Conservation (phyloP, 2,888 invertebrate species). For the Poecilus cupreus region DNA sequence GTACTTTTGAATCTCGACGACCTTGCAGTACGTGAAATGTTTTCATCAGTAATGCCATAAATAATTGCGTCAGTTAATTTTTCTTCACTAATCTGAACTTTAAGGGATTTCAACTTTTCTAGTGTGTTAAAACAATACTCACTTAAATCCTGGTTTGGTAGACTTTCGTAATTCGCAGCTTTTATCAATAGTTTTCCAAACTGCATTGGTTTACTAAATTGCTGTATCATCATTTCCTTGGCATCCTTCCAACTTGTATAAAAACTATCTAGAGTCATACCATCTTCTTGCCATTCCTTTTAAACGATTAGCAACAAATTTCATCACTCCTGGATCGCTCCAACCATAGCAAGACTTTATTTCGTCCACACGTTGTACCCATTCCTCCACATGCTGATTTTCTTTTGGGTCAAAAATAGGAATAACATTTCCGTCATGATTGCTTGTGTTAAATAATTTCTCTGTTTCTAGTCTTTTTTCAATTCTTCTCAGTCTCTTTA, state of each 20-base stretch:
- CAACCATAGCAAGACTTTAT: neutral
- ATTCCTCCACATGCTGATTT: too few relatives aligned
- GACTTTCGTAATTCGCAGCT: constrained; percentile 58
- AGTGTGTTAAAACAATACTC: constrained; percentile 62
- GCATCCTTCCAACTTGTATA: constrained; percentile 49
- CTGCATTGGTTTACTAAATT: constrained; percentile 26
- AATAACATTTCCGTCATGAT: too few relatives aligned
- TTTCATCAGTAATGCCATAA: constrained; percentile 60
- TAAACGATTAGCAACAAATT: neutral
- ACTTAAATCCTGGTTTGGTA: constrained; percentile 53
- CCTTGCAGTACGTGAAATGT: constrained; percentile 56
- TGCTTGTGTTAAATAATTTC: too few relatives aligned
- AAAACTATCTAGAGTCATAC: constrained; percentile 31
- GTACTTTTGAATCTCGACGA: constrained; percentile 52
- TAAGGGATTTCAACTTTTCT: constrained; percentile 51
- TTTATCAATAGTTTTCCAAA: constrained; percentile 59
- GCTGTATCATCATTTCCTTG: constrained; percentile 21
- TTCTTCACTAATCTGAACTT: constrained; percentile 54
- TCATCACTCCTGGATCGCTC: neutral
- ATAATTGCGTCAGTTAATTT: constrained; percentile 61
- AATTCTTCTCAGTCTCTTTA: too few relatives aligned
- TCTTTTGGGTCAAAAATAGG: too few relatives aligned
- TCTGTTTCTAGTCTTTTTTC: too few relatives aligned
- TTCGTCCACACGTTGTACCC: neutral
- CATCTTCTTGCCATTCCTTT: constrained; percentile 54